Conservation (phyloP, 2,888 invertebrate genomes). For the Latrodectus elegans region DNA sequence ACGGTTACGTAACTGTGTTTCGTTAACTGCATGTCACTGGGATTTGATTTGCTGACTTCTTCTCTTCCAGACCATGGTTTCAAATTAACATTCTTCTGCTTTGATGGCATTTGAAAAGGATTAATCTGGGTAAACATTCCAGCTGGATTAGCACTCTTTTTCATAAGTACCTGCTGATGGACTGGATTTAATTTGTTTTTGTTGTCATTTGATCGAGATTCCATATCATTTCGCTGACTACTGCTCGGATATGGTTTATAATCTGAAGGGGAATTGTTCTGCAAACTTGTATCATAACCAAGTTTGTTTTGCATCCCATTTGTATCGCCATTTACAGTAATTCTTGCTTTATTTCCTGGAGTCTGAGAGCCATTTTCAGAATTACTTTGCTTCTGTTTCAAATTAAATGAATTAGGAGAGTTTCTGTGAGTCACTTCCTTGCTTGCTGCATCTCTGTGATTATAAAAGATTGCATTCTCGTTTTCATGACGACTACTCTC, state of each 20-base stretch:
- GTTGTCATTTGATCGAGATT: neutral
- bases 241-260: neutral
- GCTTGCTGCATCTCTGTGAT: conserved; percentile 13
- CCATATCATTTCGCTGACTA: neutral
- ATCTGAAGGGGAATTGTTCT: neutral
- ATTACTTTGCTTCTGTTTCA: conserved; percentile 2
- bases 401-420: neutral
- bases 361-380: conserved; percentile 18
- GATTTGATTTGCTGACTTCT: neutral
- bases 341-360: neutral
- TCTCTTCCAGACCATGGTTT: conserved; percentile 15
- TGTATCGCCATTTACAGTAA: conserved; percentile 17
- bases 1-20: neutral
- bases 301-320: neutral
- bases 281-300: neutral
- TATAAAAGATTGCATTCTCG: neutral
- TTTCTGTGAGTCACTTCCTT: neutral
- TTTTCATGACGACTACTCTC: neutral
- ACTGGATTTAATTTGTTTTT: neutral
- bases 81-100: conserved; percentile 20
- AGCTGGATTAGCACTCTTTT: conserved; percentile 23
- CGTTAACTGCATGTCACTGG: neutral
- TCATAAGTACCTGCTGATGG: conserved; percentile 27
- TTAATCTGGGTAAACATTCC: conserved; percentile 67
- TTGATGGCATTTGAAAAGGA: conserved; percentile 55